Evolutionary conservation across 2,113 vertebrate species (phyloP).

Genomic region (Upupa epops): DNA sequence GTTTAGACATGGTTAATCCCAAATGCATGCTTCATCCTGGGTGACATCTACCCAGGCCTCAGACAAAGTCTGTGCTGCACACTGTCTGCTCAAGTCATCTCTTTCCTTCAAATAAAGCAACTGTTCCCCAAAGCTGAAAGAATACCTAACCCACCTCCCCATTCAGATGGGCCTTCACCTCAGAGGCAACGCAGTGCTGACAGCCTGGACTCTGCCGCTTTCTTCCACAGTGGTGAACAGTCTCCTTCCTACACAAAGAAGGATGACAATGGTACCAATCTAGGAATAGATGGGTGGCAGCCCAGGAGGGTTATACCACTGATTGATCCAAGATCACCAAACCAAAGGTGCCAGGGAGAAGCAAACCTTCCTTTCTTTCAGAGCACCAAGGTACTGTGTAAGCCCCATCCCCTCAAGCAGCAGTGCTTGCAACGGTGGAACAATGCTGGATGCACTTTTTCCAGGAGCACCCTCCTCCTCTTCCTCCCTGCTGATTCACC

Average conservation of each 20-base stretch:
- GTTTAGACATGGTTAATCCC: rapidly evolving
- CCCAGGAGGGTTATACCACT: neutral
- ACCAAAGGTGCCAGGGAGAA: neutral
- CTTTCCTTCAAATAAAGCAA: neutral
- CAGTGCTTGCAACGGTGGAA: neutral
- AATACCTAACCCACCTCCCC: neutral
- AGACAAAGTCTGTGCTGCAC: neutral
- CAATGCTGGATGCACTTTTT: neutral
- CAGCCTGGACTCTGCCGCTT: neutral
- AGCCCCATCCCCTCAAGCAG: neutral
- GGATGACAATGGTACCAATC: rapidly evolving
- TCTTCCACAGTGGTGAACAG: neutral
- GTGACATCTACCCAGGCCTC: rapidly evolving
- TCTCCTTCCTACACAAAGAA: rapidly evolving
- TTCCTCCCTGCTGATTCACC: neutral
- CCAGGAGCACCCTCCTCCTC: neutral
- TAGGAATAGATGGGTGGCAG: neutral
- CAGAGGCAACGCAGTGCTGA: neutral
- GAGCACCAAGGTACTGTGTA: neutral
- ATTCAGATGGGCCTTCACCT: too few relatives aligned
- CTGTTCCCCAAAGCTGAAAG: neutral
- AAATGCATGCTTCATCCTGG: neutral
- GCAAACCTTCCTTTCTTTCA: neutral
- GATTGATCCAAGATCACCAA: neutral
- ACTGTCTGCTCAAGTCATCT: neutral